Base-by-base conservation (phyloP, 2,797 vertebrate species). In the Lates japonicus region DNA sequence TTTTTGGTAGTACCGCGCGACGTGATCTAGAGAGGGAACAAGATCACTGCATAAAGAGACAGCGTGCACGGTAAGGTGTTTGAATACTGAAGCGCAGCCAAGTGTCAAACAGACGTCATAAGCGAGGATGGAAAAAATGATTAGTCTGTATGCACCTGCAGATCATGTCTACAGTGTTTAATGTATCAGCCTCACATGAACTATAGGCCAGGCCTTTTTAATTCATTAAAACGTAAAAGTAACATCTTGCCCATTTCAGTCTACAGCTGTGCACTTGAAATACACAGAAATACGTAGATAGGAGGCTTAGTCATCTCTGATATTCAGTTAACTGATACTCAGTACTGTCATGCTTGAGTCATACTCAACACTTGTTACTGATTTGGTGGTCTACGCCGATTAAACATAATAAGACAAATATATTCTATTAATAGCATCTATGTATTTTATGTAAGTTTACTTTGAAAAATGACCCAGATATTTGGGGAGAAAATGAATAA, bases 81-180 rank as follows among this genome's bases (percentile, higher is more conserved):
- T 87, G 61, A 44, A 64, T 39, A 31, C 31, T 52, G 41, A 71
- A 74, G 31, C 11, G 11, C 63, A 52, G 25, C 25, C 74, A 70
- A 87, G 65, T 64, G 59, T 11, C 3, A 80, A 80, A 35, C 9
- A 0, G 51, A 13, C 74, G 75, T 88, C 89, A 90, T 14, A 12
- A 19, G 49, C n/a, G 25, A 29, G 25, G 25, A 29, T 29, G 25
- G 25, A 29, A 41, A 44, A n/a, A 49, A 49, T 17, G 3, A 54
- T 58, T 5, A 57, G 75, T 66, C 35, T 25, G 6, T 13, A 41
- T 51, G 12, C 22, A 52, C 8, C 37, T 17, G 20, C 25, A 60
- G 59, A 17, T 16, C 51, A 29, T 6, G 37, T 55, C 20, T 16
- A 37, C 13, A 11, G 39, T 69, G n/a, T n/a, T 35, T 37, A 37